Evolutionary conservation across 1,140 invertebrate genomes (phyloP), one percentile per base, ranked within the genome.

Genomic region (Triops longicaudatus): DNA sequence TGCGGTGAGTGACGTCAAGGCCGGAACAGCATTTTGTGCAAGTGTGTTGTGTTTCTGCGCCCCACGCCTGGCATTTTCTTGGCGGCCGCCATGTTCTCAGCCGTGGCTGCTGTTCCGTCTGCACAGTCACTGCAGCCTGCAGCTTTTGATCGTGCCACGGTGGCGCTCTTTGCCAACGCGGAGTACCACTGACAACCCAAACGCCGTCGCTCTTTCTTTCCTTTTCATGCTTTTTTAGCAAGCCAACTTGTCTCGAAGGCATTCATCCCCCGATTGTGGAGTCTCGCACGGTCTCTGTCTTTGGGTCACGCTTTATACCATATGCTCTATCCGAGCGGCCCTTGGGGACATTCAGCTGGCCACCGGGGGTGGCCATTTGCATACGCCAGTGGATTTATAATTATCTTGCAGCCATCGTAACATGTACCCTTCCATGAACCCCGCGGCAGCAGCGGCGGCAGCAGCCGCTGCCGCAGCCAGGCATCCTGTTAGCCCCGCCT

Each of bases 381-480:
- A 31, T 73, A 41, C 27, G 73, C 27, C 27, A 73, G 27, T 73
- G 73, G 73, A 73, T 73, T 73, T 73, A 73, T 31, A 73, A 73
- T 73, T 73, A 41, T 31, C 27, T 73, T 75, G 28, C 14, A 75
- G 26, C 22, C 26, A 75, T 27, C 41, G 26, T 42, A 72, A 73
- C 31, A 78, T 78, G 78, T 78, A 76, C 42, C 74, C 78, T 31
- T 63, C 78, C 72, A 78, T 78, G 78, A 78, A 78, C 72, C 78
- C 78, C 43, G 78, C 78, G 28, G 50, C 50, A 63, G 78, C 77
- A 71, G 78, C 77, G n/a, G 78, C 77, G 11, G 78, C 77, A 11
- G 78, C 76, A n/a, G 78, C 78, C 31, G 78, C 78, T 14, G 77
- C 76, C 27, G 78, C 78, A 28, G 76, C 77, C 26, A 43, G 74